Percentiles rank a stretch among this genome's conserved stretches.
phyloP scores from a whole-genome alignment of 2,113 vertebrate species.

The Illadopsis cleaveri region DNA sequence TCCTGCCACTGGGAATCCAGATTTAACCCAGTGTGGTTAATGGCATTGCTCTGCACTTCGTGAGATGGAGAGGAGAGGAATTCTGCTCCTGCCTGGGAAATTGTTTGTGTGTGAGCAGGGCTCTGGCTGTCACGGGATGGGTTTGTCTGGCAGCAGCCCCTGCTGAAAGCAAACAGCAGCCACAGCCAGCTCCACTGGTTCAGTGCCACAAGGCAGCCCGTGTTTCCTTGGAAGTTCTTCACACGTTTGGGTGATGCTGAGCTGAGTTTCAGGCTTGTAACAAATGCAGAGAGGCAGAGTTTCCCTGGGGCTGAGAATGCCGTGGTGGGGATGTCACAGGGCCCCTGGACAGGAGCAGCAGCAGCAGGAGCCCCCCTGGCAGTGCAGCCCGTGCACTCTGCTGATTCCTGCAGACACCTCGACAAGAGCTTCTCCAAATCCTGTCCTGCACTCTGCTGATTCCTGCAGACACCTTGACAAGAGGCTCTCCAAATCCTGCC shows the following conservation, averaged over 20 bases:
- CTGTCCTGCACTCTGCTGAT: background rate
- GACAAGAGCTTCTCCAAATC: background rate
- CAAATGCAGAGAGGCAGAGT: background rate
- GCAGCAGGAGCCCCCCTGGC: background rate
- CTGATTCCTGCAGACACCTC: background rate
- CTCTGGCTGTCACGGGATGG: background rate
- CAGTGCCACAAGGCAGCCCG: background rate
- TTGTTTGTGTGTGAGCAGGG: background rate
- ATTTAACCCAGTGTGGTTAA: background rate
- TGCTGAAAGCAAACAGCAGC: background rate
- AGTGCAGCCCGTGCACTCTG: background rate
- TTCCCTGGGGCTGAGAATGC: background rate
- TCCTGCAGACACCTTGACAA: background rate
- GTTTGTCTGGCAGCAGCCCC: background rate
- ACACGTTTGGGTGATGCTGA: background rate
- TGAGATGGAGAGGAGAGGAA: background rate
- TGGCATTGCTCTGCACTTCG: background rate
- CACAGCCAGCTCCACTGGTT: background rate
- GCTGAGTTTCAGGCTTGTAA: slow-evolving; percentile 17
- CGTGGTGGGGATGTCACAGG: background rate
- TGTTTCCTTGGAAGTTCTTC: background rate
- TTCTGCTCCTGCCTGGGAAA: accelerated
- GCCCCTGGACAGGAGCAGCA: background rate
- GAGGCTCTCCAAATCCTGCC: background rate
- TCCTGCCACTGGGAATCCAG: background rate